phyloP scores from a whole-genome alignment of 1,140 invertebrate genomes.

The Pseudomyrmex pallidus region DNA sequence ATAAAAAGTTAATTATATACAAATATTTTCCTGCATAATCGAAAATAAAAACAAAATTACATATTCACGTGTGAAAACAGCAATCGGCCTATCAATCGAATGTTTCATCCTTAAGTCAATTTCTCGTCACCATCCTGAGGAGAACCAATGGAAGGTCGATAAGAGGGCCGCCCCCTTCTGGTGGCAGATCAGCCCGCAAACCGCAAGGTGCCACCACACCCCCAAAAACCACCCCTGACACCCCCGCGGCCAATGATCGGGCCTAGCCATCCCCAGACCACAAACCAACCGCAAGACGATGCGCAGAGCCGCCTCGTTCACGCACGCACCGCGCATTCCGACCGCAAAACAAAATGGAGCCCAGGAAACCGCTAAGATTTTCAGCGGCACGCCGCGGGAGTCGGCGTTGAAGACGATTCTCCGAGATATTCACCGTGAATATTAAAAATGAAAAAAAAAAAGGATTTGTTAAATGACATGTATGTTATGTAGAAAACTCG shows the following conservation, averaged over 20 bases:
- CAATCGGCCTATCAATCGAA: conserved; percentile 59
- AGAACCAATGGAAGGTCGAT: conserved; percentile 80
- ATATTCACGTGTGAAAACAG: background rate
- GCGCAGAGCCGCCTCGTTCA: conserved; percentile 82
- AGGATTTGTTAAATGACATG: background rate
- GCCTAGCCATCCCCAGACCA: conserved; percentile 84
- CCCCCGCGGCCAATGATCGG: conserved; percentile 85
- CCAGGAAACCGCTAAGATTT: conserved; percentile 68
- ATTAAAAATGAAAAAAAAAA: background rate
- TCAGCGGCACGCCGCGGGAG: background rate
- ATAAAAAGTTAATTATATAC: background rate
- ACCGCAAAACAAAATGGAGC: conserved; percentile 86
- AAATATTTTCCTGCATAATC: background rate
- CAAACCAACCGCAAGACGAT: conserved; percentile 86
- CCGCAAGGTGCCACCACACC: conserved; percentile 86
- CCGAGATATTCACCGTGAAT: background rate
- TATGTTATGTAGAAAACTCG: background rate
- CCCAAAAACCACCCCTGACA: conserved; percentile 83
- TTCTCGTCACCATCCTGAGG: conserved; percentile 48
- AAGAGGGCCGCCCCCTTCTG: conserved; percentile 80
- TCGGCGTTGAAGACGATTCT: background rate
- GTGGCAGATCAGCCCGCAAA: conserved; percentile 84
- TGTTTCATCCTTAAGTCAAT: conserved; percentile 53
- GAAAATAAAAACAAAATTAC: background rate
- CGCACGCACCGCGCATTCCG: conserved; percentile 77